Conservation (phyloP, 2,797 vertebrate species). For the Sebastes flavidus region DNA sequence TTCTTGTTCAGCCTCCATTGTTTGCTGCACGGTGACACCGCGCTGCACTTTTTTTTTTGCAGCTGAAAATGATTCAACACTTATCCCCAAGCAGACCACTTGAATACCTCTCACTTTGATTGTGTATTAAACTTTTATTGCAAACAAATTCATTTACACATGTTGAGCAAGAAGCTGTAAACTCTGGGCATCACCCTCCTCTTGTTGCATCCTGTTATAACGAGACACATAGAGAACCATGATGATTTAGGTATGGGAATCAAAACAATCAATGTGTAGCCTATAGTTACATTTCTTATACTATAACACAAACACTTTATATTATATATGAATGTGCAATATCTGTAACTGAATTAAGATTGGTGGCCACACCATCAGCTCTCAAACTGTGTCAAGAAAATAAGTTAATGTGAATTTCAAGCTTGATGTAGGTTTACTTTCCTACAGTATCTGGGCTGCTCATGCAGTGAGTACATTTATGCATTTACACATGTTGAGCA, state of each 20-base stretch:
- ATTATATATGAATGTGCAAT: too few relatives aligned
- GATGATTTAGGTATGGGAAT: too few relatives aligned
- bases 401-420: neutral
- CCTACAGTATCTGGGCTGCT: neutral
- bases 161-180: neutral
- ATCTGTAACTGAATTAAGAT: neutral
- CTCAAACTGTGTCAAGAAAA: neutral
- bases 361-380: neutral
- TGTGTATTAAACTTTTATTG: neutral
- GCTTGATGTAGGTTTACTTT: neutral
- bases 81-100: neutral
- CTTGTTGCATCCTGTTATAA: neutral
- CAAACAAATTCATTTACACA: neutral
- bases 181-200: neutral
- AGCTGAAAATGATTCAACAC: neutral
- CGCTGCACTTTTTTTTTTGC: constrained; percentile 33
- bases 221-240: neutral
- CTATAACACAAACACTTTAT: neutral
- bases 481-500: neutral
- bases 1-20: constrained; percentile 66
- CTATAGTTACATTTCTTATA: neutral
- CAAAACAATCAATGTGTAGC: neutral
- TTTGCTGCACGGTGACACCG: constrained; percentile 43
- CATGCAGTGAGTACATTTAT: neutral
- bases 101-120: neutral